Evolutionary conservation across 2,113 vertebrate genomes (phyloP).

Genomic region (Proteles cristata): DNA sequence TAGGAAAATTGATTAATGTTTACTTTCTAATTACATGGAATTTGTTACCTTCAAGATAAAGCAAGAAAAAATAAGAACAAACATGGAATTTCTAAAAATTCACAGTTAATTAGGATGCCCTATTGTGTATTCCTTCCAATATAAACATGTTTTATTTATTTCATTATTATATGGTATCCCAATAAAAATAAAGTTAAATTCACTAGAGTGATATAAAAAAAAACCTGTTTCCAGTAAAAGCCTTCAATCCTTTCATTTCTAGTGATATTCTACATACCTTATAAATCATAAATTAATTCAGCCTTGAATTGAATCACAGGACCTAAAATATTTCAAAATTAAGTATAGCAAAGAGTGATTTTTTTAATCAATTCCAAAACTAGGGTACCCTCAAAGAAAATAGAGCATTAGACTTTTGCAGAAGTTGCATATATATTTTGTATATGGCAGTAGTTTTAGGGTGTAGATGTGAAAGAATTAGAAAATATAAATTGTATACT

Average conservation of each 20-base stretch:
- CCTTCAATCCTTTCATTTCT: background rate
- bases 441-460: background rate
- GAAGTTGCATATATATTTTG: background rate
- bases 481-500: background rate
- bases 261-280: background rate
- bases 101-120: background rate
- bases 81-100: background rate
- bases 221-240: background rate
- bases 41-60: background rate
- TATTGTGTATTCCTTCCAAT: background rate
- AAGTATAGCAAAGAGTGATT: background rate
- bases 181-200: constrained; percentile 30
- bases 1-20: constrained; percentile 8
- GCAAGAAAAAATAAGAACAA: background rate
- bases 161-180: background rate
- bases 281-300: background rate
- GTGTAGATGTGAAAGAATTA: background rate
- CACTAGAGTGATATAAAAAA: background rate
- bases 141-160: background rate
- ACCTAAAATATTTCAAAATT: background rate
- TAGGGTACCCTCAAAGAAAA: background rate
- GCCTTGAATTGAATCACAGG: background rate
- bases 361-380: background rate
- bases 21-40: background rate
- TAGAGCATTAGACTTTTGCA: background rate